phyloP scores from a whole-genome alignment of 1,140 invertebrate species.

The Drosophila sucinea region DNA sequence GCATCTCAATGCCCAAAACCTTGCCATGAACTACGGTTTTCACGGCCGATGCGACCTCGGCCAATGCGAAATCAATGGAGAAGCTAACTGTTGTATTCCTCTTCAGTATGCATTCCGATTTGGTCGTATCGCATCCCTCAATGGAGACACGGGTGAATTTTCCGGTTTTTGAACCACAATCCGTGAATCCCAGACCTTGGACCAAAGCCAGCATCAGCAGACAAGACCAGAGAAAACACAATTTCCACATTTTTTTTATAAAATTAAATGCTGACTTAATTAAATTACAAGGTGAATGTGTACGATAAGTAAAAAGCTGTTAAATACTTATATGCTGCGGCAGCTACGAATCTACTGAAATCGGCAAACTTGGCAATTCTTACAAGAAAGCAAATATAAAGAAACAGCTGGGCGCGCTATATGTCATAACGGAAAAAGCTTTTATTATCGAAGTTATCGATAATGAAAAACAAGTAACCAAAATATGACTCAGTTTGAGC shows the following conservation, averaged over 20 bases:
- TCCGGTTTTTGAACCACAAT: slow-evolving; percentile 85
- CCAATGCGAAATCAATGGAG: slow-evolving; percentile 84
- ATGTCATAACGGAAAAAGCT: slow-evolving; percentile 31
- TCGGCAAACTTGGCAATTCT: slow-evolving; percentile 4
- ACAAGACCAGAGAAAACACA: slow-evolving; percentile 46
- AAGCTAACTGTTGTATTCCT: slow-evolving; percentile 86
- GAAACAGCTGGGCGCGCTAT: slow-evolving; percentile 60
- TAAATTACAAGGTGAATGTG: slow-evolving; percentile 60
- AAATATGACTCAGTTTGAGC: too few species aligned
- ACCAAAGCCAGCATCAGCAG: slow-evolving; percentile 44
- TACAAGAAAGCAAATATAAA: slow-evolving; percentile 33
- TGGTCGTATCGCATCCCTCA: slow-evolving; percentile 84
- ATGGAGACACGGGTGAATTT: slow-evolving; percentile 85
- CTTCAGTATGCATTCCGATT: slow-evolving; percentile 85
- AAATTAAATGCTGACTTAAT: slow-evolving; percentile 42
- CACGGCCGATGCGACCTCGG: slow-evolving; percentile 76
- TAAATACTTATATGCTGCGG: slow-evolving; percentile 19
- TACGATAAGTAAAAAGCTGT: neutral
- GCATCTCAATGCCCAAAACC: slow-evolving; percentile 87
- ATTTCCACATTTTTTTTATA: slow-evolving; percentile 55
- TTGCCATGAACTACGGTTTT: slow-evolving; percentile 88
- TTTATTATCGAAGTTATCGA: slow-evolving; percentile 27
- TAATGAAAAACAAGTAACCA: neutral
- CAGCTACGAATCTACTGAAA: slow-evolving; percentile 66
- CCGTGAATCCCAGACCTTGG: slow-evolving; percentile 49